Percentiles rank a stretch among this genome's conserved stretches.
phyloP scores from a whole-genome alignment of 2,888 invertebrate species.

The Gymnosoma rotundatum region DNA sequence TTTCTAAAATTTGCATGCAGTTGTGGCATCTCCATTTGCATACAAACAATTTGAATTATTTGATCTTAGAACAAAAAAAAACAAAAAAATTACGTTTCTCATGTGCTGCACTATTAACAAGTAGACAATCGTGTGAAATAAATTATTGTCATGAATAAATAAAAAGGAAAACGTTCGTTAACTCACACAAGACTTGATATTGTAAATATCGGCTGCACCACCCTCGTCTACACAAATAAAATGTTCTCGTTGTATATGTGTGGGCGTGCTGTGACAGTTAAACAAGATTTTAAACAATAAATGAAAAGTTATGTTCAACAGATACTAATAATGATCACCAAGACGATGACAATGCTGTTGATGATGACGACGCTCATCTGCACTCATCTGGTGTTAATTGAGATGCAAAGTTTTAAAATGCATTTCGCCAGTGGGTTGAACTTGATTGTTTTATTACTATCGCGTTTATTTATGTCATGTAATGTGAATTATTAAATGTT shows the following conservation, averaged over 20 bases:
- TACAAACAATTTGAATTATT: slow-evolving; percentile 15
- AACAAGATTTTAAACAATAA: slow-evolving; percentile 35
- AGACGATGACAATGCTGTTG: background rate
- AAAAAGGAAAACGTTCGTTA: background rate
- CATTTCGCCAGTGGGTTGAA: slow-evolving; percentile 54
- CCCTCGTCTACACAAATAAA: background rate
- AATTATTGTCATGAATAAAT: slow-evolving; percentile 43
- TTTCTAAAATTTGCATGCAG: background rate
- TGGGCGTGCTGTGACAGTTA: slow-evolving; percentile 59
- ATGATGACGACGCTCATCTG: slow-evolving; percentile 2
- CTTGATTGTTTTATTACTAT: slow-evolving; percentile 41
- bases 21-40: slow-evolving; percentile 35
- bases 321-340: slow-evolving; percentile 6
- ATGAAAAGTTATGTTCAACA: slow-evolving; percentile 22
- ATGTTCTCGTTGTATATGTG: slow-evolving; percentile 27
- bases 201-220: background rate
- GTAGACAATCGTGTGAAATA: slow-evolving; percentile 62
- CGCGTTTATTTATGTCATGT: slow-evolving; percentile 42
- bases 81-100: slow-evolving; percentile 11
- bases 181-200: background rate
- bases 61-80: slow-evolving; percentile 19
- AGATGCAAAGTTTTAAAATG: slow-evolving; percentile 56
- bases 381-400: slow-evolving; percentile 52
- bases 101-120: slow-evolving; percentile 41
- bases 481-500: slow-evolving; percentile 40